phyloP scores from a whole-genome alignment of 2,113 vertebrate genomes.

The Cnemophilus loriae region DNA sequence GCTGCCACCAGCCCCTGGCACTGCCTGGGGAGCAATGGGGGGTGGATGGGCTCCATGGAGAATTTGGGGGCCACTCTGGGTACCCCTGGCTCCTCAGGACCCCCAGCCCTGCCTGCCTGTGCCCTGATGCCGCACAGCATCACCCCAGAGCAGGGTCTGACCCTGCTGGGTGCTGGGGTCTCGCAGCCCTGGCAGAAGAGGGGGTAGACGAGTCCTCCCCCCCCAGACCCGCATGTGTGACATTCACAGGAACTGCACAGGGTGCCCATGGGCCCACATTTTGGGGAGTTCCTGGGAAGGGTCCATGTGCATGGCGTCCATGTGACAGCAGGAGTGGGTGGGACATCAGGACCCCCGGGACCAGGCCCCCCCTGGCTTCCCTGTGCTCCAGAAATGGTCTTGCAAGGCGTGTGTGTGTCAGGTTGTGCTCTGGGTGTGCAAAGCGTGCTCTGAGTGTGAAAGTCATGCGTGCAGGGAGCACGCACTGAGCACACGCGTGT shows the following conservation, averaged over 20 bases:
- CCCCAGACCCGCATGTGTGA: rapidly evolving
- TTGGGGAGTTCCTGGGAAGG: no score
- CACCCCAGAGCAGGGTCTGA: neutral
- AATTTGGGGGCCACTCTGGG: neutral
- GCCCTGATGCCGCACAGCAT: neutral
- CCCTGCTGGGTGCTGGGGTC: neutral
- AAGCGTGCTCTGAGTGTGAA: neutral
- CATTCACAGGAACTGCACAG: rapidly evolving
- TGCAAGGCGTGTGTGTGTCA: rapidly evolving
- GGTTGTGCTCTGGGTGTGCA: neutral
- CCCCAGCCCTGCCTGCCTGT: neutral
- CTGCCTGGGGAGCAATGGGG: no score
- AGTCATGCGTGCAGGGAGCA: rapidly evolving
- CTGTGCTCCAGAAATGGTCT: neutral
- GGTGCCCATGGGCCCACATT: rapidly evolving
- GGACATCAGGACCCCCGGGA: rapidly evolving
- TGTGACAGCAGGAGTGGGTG: neutral
- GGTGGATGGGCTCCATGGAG: rapidly evolving
- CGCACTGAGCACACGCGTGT: neutral
- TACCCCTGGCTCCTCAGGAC: rapidly evolving
- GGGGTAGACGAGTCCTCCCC: rapidly evolving
- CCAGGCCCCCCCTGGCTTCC: neutral
- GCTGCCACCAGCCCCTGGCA: neutral
- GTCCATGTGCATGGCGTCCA: rapidly evolving
- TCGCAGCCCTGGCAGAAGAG: rapidly evolving